A percentile compares a stretch with the other conserved stretches of the same genome.
These are phyloP conservation scores for Drosophila paramelanica DNA, from an alignment of 2,888 invertebrate species.

Conservation along the genomic window DNA sequence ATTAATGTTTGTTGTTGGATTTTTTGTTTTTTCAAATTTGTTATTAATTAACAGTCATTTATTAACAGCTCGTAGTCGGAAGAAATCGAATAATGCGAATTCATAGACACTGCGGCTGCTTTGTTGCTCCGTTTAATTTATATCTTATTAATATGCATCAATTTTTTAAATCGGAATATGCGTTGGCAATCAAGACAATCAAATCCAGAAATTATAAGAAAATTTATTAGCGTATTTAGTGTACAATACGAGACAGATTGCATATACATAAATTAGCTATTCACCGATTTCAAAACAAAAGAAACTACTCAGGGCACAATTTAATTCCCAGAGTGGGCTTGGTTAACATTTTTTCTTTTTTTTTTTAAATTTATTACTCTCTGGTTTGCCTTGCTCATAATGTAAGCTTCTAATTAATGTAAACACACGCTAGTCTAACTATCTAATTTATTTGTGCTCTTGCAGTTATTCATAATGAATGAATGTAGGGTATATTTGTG, in stretches of 20 bases:
- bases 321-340: neutral
- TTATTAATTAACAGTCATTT: conserved; percentile 75
- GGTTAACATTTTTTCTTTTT: too few relatives aligned
- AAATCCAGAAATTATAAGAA: conserved; percentile 22
- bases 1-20: conserved; percentile 40
- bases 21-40: conserved; percentile 57
- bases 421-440: too few relatives aligned
- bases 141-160: conserved; percentile 67
- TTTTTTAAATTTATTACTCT: neutral
- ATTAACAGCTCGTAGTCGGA: conserved; percentile 63
- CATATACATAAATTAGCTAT: conserved; percentile 20
- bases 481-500: neutral
- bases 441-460: too few relatives aligned
- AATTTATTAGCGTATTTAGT: conserved; percentile 52
- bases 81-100: conserved; percentile 50
- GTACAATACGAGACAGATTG: conserved; percentile 39
- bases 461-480: too few relatives aligned
- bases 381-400: neutral
- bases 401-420: neutral
- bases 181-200: conserved; percentile 45
- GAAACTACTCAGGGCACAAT: neutral
- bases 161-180: conserved; percentile 43
- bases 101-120: conserved; percentile 52
- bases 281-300: neutral
- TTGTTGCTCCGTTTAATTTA: conserved; percentile 62